These are phyloP conservation scores for Galerucella nymphaeae DNA, from an alignment of 2,888 invertebrate genomes.

Conservation along the genomic window DNA sequence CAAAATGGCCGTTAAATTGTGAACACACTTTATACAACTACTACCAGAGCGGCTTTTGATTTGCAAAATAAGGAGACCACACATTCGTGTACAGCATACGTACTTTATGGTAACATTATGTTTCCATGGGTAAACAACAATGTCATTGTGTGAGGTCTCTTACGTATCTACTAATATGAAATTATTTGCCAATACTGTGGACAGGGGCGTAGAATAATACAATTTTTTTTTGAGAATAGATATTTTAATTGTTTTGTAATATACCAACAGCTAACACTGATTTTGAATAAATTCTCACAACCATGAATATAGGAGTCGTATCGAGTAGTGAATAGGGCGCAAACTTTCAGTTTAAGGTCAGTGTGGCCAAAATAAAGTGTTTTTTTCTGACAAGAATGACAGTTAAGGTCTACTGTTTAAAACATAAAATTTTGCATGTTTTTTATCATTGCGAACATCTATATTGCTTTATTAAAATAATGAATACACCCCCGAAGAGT, in stretches of 20 bases:
- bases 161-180: slow-evolving; percentile 32
- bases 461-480: too few relatives aligned
- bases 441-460: too few relatives aligned
- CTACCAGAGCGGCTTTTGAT: slow-evolving; percentile 31
- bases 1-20: slow-evolving; percentile 19
- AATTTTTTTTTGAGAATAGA: background rate
- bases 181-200: slow-evolving; percentile 27
- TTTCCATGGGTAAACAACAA: slow-evolving; percentile 35
- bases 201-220: slow-evolving; percentile 8
- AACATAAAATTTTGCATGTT: too few relatives aligned
- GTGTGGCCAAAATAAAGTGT: too few relatives aligned
- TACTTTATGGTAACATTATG: slow-evolving; percentile 35
- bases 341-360: too few relatives aligned
- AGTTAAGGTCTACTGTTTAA: too few relatives aligned
- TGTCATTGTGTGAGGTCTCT: slow-evolving; percentile 37
- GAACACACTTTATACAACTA: slow-evolving; percentile 9
- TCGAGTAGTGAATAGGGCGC: too few relatives aligned
- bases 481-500: too few relatives aligned
- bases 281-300: too few relatives aligned
- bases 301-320: too few relatives aligned
- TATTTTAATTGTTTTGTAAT: background rate
- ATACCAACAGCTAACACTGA: too few relatives aligned
- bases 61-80: slow-evolving; percentile 36
- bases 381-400: too few relatives aligned
- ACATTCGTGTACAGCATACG: slow-evolving; percentile 28